Base-by-base conservation (phyloP, 1,140 invertebrate genomes). In the Holcopasites calliopsidis region DNA sequence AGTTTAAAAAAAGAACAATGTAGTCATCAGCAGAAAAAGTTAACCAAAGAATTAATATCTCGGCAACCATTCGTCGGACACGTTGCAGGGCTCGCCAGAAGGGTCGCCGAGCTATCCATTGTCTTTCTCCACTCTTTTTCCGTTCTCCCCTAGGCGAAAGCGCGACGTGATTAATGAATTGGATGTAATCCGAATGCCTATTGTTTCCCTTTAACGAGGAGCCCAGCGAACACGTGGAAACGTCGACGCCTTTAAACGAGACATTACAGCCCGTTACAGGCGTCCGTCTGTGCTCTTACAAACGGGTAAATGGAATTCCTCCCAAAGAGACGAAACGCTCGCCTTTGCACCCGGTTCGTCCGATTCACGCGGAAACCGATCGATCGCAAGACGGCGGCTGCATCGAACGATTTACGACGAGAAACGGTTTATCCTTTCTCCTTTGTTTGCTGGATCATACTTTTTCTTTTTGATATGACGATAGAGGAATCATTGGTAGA, bases 151-250 rank as follows among this genome's bases (percentile, higher is more conserved):
- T 44, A 11, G n/a, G 23, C 47, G 13, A 47, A 40, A 66, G 66
- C 78, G 77, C 52, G 65, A 47, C 77, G 83, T 86, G 78, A 81
- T 81, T 86, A 87, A 86, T 86, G 84, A 86, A 86, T 83, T 79
- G 82, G 76, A 83, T 75, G 77, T 75, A 87, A 80, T 81, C 76
- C 84, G 85, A 87, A 84, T 86, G 76, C 71, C 76, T 80, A 84
- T 86, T 87, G 84, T 87, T 83, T 87, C 80, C 78, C 79, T 76
- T 69, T 83, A 84, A 86, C 80, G 81, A 86, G 57, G 60, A 33
- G 18, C 55, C 38, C 50, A 69, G 57, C 38, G 54, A 78, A 72
- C 72, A 76, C 76, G 62, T 58, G 71, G 55, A 82, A 64, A 28
- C 57, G 31, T 74, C 69, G 71, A 75, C 66, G 71, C 71, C 76